These are phyloP conservation scores for Cecidostiba fungosa DNA, from an alignment of 2,888 invertebrate species.

Conservation along the genomic window DNA sequence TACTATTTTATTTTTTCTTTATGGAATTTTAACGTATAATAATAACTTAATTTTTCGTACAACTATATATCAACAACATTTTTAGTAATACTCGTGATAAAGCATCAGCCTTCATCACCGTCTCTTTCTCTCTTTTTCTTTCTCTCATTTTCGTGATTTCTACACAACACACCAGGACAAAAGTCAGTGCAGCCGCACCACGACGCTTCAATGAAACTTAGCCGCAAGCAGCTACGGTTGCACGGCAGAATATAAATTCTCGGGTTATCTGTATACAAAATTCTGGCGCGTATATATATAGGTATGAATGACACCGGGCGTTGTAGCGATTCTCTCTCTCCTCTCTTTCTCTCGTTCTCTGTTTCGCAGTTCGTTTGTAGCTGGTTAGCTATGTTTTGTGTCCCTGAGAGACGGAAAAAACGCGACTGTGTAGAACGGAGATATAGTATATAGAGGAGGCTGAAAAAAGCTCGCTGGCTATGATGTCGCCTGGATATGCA, in stretches of 20 bases:
- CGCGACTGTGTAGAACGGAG: background rate
- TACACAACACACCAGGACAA: background rate
- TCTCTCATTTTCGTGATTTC: background rate
- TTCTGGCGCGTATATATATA: background rate
- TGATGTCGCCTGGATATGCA: slow-evolving; percentile 1
- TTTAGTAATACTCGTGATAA: background rate
- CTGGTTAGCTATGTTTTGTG: slow-evolving; percentile 1
- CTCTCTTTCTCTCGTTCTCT: background rate
- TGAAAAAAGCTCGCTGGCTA: background rate
- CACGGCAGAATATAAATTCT: background rate
- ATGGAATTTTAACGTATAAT: no score
- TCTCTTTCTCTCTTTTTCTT: background rate
- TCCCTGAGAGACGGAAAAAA: slow-evolving; percentile 7
- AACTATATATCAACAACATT: background rate
- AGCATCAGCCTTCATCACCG: background rate
- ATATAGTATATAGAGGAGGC: background rate
- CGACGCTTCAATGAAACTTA: background rate
- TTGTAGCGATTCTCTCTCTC: background rate
- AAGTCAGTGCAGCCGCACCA: background rate
- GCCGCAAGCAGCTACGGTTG: background rate
- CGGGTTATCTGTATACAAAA: background rate
- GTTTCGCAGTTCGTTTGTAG: background rate
- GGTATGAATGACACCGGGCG: background rate
- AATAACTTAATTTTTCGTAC: no score
- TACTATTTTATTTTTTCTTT: no score